Evolutionary conservation across 1,140 invertebrate genomes (phyloP).

Genomic region (Macrobrachium rosenbergii): DNA sequence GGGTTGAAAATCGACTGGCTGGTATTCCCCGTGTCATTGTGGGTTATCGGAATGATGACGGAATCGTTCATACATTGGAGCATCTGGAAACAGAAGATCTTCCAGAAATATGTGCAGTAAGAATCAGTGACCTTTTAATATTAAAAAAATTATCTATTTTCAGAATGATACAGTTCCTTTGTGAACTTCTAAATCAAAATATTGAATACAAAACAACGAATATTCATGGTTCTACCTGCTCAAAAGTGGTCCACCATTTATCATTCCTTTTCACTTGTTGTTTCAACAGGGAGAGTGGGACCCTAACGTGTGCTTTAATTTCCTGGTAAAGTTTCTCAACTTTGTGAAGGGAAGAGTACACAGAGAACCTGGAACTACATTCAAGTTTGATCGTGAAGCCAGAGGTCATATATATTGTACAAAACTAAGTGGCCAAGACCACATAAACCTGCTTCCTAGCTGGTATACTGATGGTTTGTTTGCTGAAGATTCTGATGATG

Average conservation of each 20-base stretch:
- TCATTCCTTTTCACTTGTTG: background rate
- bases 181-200: too few species aligned
- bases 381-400: background rate
- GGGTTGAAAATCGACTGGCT: slow-evolving; percentile 30
- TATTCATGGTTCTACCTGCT: too few species aligned
- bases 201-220: too few species aligned
- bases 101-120: slow-evolving; percentile 13
- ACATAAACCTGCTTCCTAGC: background rate
- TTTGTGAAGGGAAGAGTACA: slow-evolving; percentile 13
- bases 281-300: slow-evolving; percentile 8
- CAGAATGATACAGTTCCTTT: too few species aligned
- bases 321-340: slow-evolving; percentile 21
- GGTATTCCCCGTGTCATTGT: slow-evolving; percentile 38
- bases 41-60: slow-evolving; percentile 36
- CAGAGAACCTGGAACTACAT: background rate
- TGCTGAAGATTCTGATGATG: background rate
- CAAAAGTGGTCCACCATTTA: too few species aligned
- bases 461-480: background rate
- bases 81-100: slow-evolving; percentile 24
- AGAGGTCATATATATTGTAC: too few species aligned
- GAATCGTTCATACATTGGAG: slow-evolving; percentile 40
- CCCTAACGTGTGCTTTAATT: slow-evolving; percentile 2
- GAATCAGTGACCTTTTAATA: background rate
- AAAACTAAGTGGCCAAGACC: background rate
- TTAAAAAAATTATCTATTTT: background rate